These are phyloP conservation scores for Oenanthe melanoleuca DNA, from an alignment of 2,113 vertebrate species.

Conservation along the genomic window DNA sequence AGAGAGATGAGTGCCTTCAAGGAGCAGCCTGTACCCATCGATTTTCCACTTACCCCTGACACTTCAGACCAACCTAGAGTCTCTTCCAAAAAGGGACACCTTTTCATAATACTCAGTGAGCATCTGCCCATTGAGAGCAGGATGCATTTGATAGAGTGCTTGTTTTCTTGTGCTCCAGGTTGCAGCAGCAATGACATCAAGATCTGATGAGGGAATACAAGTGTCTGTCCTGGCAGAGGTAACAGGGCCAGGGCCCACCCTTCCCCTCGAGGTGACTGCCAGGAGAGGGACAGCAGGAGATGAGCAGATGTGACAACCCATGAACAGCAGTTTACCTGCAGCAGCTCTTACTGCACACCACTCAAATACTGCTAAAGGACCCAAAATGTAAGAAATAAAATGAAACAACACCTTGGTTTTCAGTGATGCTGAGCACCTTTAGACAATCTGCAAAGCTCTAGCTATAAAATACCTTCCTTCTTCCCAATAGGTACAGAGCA, in stretches of 20 bases:
- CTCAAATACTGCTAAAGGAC: background rate
- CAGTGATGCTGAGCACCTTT: background rate
- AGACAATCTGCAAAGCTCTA: background rate
- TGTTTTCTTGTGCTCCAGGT: background rate
- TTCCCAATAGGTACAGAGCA: background rate
- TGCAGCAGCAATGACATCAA: background rate
- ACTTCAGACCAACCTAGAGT: background rate
- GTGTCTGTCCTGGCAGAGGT: accelerated
- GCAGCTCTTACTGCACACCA: background rate
- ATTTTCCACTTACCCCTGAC: background rate
- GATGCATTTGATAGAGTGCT: background rate
- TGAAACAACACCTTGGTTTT: background rate
- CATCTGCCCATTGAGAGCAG: background rate
- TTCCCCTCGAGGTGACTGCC: accelerated
- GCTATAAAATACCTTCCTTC: background rate
- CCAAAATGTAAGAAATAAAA: background rate
- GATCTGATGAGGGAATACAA: background rate
- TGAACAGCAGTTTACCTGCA: background rate
- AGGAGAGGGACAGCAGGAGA: background rate
- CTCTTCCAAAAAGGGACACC: background rate
- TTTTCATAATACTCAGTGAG: background rate
- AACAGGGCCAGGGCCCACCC: background rate
- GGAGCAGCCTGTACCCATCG: background rate
- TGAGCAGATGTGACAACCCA: background rate
- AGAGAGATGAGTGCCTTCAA: background rate